These are phyloP conservation scores for Sphenodon punctatus DNA, from an alignment of 2,797 vertebrate species.

Conservation along the genomic window DNA sequence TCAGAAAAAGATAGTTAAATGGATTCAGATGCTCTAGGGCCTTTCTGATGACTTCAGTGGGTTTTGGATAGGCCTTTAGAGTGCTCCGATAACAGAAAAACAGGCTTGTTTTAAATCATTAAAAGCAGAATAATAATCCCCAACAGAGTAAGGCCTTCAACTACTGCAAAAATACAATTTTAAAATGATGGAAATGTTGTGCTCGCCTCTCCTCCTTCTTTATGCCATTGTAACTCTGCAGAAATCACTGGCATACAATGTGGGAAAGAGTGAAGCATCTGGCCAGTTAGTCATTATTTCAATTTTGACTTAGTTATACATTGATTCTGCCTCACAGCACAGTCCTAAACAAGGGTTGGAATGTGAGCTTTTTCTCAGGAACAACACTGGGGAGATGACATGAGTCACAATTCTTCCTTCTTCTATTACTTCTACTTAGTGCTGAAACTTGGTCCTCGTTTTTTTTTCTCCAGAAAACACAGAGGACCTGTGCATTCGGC, in stretches of 20 bases:
- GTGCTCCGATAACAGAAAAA: neutral
- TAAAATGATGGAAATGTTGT: neutral
- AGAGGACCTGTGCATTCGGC: too few relatives aligned
- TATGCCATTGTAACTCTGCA: too few relatives aligned
- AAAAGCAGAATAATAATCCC: neutral
- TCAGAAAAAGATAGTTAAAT: neutral
- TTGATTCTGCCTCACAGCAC: neutral
- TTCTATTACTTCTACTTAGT: neutral
- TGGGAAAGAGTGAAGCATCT: neutral
- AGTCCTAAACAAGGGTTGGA: neutral
- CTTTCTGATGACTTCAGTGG: neutral
- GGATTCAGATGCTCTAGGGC: neutral
- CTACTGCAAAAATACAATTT: fast-evolving
- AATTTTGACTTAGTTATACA: neutral
- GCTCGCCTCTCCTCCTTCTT: fast-evolving
- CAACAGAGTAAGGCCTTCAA: fast-evolving
- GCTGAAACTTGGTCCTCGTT: too few relatives aligned
- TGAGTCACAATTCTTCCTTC: neutral
- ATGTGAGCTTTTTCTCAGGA: neutral
- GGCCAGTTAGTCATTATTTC: neutral
- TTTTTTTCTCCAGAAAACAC: too few relatives aligned
- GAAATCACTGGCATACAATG: neutral
- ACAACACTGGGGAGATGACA: neutral
- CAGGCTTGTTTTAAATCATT: neutral
- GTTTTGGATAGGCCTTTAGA: neutral